These are phyloP conservation scores for Rhabdophis nuchalis DNA, from an alignment of 2,797 vertebrate species.

Conservation along the genomic window DNA sequence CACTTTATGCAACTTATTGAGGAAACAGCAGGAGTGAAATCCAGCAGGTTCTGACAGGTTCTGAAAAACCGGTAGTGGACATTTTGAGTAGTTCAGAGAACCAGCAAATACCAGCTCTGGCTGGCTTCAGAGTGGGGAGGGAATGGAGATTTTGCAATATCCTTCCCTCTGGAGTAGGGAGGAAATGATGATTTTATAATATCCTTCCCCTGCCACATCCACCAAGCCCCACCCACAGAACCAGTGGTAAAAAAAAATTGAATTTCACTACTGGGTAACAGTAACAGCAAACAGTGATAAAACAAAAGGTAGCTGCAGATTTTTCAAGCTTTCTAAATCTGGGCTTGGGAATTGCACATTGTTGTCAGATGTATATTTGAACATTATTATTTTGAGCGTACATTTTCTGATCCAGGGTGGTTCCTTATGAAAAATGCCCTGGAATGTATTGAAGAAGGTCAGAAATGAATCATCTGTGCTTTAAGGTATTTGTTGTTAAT, in stretches of 20 bases:
- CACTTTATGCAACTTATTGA: background rate
- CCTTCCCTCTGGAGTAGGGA: too few species aligned
- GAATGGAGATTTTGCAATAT: too few species aligned
- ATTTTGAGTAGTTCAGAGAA: too few species aligned
- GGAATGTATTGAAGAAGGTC: background rate
- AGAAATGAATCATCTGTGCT: slow-evolving; percentile 9
- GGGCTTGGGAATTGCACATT: background rate
- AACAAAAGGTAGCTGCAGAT: background rate
- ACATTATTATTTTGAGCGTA: slow-evolving; percentile 27
- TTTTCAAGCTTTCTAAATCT: slow-evolving; percentile 30
- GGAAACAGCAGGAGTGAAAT: background rate
- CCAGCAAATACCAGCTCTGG: too few species aligned
- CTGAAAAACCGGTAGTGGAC: too few species aligned
- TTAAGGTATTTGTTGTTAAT: background rate
- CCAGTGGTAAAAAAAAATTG: too few species aligned
- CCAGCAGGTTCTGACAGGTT: too few species aligned
- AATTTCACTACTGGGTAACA: background rate
- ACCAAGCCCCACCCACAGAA: too few species aligned
- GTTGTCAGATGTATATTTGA: slow-evolving; percentile 22
- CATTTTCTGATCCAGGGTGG: slow-evolving; percentile 22
- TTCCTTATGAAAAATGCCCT: slow-evolving; percentile 14
- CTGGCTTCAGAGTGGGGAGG: too few species aligned
- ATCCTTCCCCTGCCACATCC: too few species aligned
- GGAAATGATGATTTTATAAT: too few species aligned
- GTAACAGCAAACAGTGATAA: background rate